phyloP scores from a whole-genome alignment of 2,113 vertebrate species.

The Urocolius indicus region DNA sequence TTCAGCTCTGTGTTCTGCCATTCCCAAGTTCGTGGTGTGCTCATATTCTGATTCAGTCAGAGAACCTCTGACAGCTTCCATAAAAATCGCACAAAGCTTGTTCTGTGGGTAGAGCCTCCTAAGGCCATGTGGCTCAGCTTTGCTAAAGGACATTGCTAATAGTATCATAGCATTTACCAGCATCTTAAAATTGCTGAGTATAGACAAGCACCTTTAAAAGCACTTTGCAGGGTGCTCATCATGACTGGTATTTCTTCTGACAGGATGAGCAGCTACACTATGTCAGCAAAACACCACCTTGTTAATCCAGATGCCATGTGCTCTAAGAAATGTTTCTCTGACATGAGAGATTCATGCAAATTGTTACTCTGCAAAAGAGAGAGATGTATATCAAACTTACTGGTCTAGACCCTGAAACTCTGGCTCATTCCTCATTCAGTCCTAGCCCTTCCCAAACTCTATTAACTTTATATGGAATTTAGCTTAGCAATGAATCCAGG shows the following conservation, averaged over 20 bases:
- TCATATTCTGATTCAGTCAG: neutral
- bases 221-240: neutral
- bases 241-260: neutral
- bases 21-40: neutral
- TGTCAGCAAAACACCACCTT: neutral
- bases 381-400: neutral
- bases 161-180: neutral
- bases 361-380: neutral
- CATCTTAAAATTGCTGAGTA: neutral
- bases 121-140: slow-evolving; percentile 23
- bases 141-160: neutral
- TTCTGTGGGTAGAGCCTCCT: neutral
- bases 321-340: neutral
- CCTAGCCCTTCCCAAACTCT: neutral
- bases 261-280: neutral
- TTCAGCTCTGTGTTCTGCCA: neutral
- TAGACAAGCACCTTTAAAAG: slow-evolving; percentile 39
- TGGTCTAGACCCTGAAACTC: neutral
- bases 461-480: neutral
- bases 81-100: neutral
- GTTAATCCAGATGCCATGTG: neutral
- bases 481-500: neutral
- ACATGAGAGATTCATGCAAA: neutral
- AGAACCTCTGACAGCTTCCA: neutral
- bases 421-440: neutral